phyloP scores from a whole-genome alignment of 1,140 invertebrate genomes.

The Elymnias hypermnestra region DNA sequence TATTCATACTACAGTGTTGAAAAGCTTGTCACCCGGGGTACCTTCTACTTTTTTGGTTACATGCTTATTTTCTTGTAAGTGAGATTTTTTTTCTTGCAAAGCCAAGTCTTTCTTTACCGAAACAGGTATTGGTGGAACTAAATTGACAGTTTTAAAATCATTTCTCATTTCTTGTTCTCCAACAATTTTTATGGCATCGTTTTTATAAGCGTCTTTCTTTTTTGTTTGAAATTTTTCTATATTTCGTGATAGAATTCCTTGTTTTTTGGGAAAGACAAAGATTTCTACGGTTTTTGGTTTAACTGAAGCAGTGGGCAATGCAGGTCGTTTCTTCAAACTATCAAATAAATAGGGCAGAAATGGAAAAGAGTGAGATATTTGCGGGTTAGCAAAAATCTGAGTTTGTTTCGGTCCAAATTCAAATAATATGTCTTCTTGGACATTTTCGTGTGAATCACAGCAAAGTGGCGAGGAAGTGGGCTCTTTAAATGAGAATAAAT shows the following conservation, averaged over 20 bases:
- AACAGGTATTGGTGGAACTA: slow-evolving; percentile 21
- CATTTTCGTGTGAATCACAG: slow-evolving; percentile 49
- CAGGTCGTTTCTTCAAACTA: slow-evolving; percentile 28
- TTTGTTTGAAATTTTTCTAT: slow-evolving; percentile 3
- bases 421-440: slow-evolving; percentile 45
- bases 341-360: slow-evolving; percentile 38
- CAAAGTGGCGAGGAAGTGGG: slow-evolving; percentile 37
- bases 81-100: slow-evolving; percentile 23
- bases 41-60: slow-evolving; percentile 6
- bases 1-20: slow-evolving; percentile 17
- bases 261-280: slow-evolving; percentile 48
- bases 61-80: too few species aligned
- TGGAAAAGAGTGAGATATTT: slow-evolving; percentile 4
- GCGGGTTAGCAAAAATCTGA: slow-evolving; percentile 12
- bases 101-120: slow-evolving; percentile 43
- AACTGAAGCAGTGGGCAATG: slow-evolving; percentile 20
- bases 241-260: slow-evolving; percentile 16
- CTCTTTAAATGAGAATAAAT: slow-evolving; percentile 45
- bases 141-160: slow-evolving; percentile 32
- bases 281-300: slow-evolving; percentile 49
- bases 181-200: slow-evolving; percentile 43
- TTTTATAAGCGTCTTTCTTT: slow-evolving; percentile 13
- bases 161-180: slow-evolving; percentile 47
- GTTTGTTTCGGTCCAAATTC: slow-evolving; percentile 41
- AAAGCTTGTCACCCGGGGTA: slow-evolving; percentile 7